These are phyloP conservation scores for Stomatorhinus ivindoensis DNA, from an alignment of 2,113 vertebrate genomes.

Conservation along the genomic window DNA sequence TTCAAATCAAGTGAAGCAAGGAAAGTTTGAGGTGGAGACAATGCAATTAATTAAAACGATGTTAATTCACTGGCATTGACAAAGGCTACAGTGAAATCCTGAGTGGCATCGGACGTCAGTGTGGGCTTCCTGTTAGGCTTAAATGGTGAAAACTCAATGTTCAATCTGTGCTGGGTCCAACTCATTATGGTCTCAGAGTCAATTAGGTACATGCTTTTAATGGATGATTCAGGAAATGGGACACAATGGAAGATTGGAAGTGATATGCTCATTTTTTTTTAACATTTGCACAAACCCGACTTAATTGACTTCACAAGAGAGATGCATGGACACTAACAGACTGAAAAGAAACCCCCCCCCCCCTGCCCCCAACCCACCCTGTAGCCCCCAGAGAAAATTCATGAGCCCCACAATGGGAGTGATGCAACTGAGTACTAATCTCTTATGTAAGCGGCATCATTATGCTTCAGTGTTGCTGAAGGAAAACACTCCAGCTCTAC, in stretches of 20 bases:
- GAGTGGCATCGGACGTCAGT: conserved; percentile 21
- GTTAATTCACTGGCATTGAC: conserved; percentile 36
- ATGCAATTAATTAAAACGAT: conserved; percentile 53
- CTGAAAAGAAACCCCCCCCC: conserved; percentile 37
- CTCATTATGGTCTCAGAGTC: conserved; percentile 45
- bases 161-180: conserved; percentile 41
- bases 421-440: background rate
- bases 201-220: conserved; percentile 45
- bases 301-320: conserved; percentile 54
- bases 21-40: conserved; percentile 41
- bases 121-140: conserved; percentile 16
- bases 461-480: background rate
- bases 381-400: background rate
- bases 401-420: background rate
- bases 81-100: conserved; percentile 28
- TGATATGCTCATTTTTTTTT: conserved; percentile 53
- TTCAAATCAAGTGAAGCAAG: conserved; percentile 30
- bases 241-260: conserved; percentile 47
- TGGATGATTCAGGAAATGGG: conserved; percentile 45
- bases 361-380: background rate
- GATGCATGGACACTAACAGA: conserved; percentile 50
- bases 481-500: background rate
- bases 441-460: background rate
- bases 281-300: conserved; percentile 50
- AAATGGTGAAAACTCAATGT: conserved; percentile 25